A percentile compares a stretch with the other conserved stretches of the same genome.
Conservation (phyloP, 2,797 vertebrate species). For the Hylomyscus alleni region DNA sequence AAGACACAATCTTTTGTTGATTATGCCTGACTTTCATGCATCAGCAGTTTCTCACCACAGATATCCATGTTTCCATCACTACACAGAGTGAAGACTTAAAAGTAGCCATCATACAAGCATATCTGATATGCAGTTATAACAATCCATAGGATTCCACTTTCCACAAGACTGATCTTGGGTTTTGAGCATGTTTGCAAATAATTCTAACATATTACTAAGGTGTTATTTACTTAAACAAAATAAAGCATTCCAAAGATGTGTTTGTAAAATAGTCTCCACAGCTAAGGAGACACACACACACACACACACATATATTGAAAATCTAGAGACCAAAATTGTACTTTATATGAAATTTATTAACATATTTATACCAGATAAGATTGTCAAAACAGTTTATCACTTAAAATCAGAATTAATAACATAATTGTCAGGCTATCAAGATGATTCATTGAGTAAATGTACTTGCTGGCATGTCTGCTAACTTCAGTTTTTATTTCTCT, state of each 20-base stretch:
- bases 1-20: not conserved
- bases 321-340: not conserved
- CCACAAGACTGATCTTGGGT: not conserved
- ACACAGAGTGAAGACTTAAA: not conserved
- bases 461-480: not conserved
- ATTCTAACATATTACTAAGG: not conserved
- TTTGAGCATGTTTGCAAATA: conserved; percentile 42
- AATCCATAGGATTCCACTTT: not conserved
- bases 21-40: not conserved
- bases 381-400: not conserved
- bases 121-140: not conserved
- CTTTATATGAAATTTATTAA: conserved; percentile 36
- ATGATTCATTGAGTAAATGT: not conserved
- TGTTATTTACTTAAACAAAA: conserved; percentile 18
- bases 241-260: not conserved
- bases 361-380: not conserved
- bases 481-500: no score
- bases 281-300: not conserved
- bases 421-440: not conserved
- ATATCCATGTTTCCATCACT: not conserved
- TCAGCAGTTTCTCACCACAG: not conserved
- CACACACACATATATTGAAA: not conserved
- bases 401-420: conserved; percentile 20
- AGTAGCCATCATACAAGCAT: not conserved
- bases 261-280: not conserved